These are phyloP conservation scores for Napeogenes inachia DNA, from an alignment of 2,888 invertebrate genomes.

Conservation along the genomic window DNA sequence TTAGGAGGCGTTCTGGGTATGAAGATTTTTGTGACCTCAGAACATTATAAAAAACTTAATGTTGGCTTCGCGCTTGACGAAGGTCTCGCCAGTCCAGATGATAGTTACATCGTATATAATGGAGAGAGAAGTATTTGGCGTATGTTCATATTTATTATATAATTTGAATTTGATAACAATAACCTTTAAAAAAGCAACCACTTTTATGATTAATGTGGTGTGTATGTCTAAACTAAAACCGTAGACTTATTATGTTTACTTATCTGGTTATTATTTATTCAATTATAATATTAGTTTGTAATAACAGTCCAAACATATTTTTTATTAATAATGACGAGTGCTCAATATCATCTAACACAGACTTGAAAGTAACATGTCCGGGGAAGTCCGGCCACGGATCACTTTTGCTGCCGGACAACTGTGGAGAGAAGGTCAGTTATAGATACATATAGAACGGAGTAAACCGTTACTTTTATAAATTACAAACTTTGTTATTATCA, in stretches of 20 bases:
- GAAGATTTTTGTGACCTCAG: slow-evolving; percentile 83
- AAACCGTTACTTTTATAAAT: no score
- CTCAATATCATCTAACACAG: slow-evolving; percentile 56
- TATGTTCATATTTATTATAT: slow-evolving; percentile 64
- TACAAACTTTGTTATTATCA: no score
- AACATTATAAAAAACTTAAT: slow-evolving; percentile 85
- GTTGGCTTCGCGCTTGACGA: slow-evolving; percentile 92
- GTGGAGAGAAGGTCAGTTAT: slow-evolving; percentile 83
- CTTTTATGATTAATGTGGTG: no score
- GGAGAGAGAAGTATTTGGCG: slow-evolving; percentile 89
- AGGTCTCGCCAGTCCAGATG: slow-evolving; percentile 83
- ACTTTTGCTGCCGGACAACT: slow-evolving; percentile 86
- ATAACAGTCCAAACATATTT: neutral
- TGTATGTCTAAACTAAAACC: no score
- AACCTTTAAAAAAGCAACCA: no score
- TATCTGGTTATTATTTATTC: no score
- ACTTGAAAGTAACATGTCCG: slow-evolving; percentile 83
- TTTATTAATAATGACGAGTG: neutral
- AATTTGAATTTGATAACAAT: no score
- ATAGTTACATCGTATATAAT: slow-evolving; percentile 82
- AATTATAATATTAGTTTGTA: neutral
- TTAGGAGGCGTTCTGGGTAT: slow-evolving; percentile 88
- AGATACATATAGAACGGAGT: neutral
- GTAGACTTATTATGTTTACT: no score
- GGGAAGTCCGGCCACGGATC: slow-evolving; percentile 94